Percentiles rank a stretch among this genome's conserved stretches.
phyloP scores from a whole-genome alignment of 2,888 invertebrate genomes.

The Trimorus sp. region DNA sequence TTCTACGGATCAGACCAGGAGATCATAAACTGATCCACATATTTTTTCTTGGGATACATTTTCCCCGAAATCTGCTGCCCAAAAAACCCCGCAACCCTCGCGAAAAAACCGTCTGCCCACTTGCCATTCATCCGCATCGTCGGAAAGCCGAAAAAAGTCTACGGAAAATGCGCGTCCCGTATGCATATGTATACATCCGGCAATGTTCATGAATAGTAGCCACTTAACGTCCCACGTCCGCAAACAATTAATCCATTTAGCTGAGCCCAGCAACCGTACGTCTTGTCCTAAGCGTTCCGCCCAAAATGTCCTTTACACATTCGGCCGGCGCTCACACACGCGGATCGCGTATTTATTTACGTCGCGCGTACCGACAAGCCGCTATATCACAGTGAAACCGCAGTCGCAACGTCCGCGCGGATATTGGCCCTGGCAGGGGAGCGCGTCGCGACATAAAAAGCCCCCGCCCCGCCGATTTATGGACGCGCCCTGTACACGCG shows the following conservation, averaged over 20 bases:
- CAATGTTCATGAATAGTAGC: conserved; percentile 63
- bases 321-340: conserved; percentile 26
- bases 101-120: too few species aligned
- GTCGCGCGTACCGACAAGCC: conserved; percentile 31
- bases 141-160: neutral
- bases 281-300: conserved; percentile 59
- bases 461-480: conserved; percentile 78
- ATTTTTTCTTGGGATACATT: too few species aligned
- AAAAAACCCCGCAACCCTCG: too few species aligned
- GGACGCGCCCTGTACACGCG: conserved; percentile 80
- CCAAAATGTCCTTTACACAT: conserved; percentile 57
- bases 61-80: too few species aligned
- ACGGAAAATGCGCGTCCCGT: conserved; percentile 17
- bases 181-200: conserved; percentile 28
- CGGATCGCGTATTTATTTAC: conserved; percentile 48
- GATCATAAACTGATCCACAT: too few species aligned
- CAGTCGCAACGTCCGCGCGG: conserved; percentile 68
- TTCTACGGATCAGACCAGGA: too few species aligned
- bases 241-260: conserved; percentile 66
- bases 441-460: conserved; percentile 81
- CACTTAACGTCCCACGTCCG: conserved; percentile 64
- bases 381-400: conserved; percentile 57
- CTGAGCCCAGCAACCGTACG: conserved; percentile 61
- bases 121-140: too few species aligned
- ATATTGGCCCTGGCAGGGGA: conserved; percentile 76